Percentiles rank a stretch among this genome's conserved stretches.
Conservation (phyloP, 2,797 vertebrate genomes). For the Sebastes cheni region DNA sequence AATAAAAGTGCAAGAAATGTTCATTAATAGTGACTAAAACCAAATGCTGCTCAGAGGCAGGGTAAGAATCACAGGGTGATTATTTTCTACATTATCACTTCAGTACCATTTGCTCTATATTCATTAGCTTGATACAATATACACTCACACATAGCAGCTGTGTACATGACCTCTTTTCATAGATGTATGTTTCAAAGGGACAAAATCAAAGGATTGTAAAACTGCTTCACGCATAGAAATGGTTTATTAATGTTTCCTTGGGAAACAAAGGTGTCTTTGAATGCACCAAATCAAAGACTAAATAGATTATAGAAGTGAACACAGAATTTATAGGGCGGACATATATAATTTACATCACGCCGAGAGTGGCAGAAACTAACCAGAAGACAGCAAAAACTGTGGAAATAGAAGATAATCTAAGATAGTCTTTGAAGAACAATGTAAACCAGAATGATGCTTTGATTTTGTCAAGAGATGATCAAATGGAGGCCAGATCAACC, state of each 20-base stretch:
- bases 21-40: slow-evolving; percentile 55
- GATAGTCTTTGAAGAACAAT: neutral
- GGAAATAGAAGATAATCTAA: neutral
- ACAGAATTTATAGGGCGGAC: slow-evolving; percentile 51
- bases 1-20: slow-evolving; percentile 26
- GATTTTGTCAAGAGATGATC: neutral
- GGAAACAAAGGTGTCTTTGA: slow-evolving; percentile 77
- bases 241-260: slow-evolving; percentile 71
- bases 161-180: slow-evolving; percentile 67
- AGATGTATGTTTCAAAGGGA: slow-evolving; percentile 74
- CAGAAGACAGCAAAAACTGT: neutral
- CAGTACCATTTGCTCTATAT: slow-evolving; percentile 63
- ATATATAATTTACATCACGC: slow-evolving; percentile 52
- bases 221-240: slow-evolving; percentile 67
- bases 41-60: slow-evolving; percentile 37
- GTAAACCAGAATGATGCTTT: neutral
- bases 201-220: slow-evolving; percentile 72
- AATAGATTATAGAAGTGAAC: slow-evolving; percentile 60
- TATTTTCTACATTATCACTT: slow-evolving; percentile 67
- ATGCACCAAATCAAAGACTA: slow-evolving; percentile 72
- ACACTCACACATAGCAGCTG: slow-evolving; percentile 52
- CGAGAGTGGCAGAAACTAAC: neutral
- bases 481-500: neutral
- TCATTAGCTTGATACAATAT: slow-evolving; percentile 57
- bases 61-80: slow-evolving; percentile 52